phyloP scores from a whole-genome alignment of 2,797 vertebrate genomes.

The Emydoidea blandingii region DNA sequence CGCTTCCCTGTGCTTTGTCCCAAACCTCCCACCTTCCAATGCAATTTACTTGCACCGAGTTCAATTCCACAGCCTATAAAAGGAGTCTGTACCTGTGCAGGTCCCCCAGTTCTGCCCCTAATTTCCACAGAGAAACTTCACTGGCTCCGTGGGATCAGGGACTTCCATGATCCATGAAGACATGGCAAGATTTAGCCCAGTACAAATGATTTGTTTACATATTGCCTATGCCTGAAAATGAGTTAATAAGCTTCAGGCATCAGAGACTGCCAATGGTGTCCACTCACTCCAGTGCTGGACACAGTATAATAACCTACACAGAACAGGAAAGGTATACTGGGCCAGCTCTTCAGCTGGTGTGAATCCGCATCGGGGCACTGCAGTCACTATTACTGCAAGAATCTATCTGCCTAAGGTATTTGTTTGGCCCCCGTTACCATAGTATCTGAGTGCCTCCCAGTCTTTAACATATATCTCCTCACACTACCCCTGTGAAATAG shows the following conservation, averaged over 20 bases:
- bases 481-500: neutral
- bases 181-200: neutral
- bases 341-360: neutral
- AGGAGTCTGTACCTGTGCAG: neutral
- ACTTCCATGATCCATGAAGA: neutral
- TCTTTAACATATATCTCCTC: neutral
- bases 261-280: neutral
- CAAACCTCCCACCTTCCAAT: neutral
- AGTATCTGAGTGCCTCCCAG: neutral
- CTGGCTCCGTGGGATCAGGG: neutral
- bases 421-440: neutral
- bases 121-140: neutral
- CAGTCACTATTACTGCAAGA: neutral
- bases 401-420: neutral
- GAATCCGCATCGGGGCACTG: neutral
- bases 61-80: neutral
- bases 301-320: neutral
- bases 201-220: neutral
- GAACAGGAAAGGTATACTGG: neutral
- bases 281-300: neutral
- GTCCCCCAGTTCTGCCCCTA: neutral
- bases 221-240: neutral
- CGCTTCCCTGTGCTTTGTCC: neutral
- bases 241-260: neutral
- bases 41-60: neutral